phyloP scores from a whole-genome alignment of 2,113 vertebrate species.

The Rhinopomastus cyanomelas region DNA sequence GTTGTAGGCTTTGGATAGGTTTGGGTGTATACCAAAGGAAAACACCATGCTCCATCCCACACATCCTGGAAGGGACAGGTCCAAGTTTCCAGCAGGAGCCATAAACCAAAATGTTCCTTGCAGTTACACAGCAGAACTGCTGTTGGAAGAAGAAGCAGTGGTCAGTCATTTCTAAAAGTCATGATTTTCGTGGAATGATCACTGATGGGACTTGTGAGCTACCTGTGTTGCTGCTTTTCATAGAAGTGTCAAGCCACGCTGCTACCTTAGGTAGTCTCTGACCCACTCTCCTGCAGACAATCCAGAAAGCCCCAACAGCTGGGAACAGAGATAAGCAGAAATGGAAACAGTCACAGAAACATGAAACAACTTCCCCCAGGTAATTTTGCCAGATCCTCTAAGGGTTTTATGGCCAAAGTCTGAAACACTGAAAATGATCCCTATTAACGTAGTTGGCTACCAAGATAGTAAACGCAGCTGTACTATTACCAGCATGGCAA shows the following conservation, averaged over 20 bases:
- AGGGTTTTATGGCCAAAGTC: neutral
- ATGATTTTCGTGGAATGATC: neutral
- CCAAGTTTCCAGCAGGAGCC: neutral
- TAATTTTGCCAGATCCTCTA: neutral
- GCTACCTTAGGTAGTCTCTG: neutral
- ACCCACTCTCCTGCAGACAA: neutral
- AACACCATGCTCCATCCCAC: accelerated
- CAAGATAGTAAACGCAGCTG: neutral
- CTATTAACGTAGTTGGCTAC: neutral
- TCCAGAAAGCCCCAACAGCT: neutral
- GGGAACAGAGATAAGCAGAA: neutral
- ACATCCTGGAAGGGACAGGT: neutral
- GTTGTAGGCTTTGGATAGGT: neutral
- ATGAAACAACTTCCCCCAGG: neutral
- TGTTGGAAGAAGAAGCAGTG: accelerated
- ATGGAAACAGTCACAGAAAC: neutral
- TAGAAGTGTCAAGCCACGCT: neutral
- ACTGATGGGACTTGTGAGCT: neutral
- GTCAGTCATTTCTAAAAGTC: neutral
- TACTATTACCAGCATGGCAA: neutral
- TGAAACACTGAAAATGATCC: neutral
- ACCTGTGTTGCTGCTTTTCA: neutral
- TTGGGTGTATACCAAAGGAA: neutral
- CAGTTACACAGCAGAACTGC: neutral
- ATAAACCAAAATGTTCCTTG: neutral